phyloP scores from a whole-genome alignment of 30 jellyfish, hydroid and myxozoan species.

The Turritopsis rubra region DNA sequence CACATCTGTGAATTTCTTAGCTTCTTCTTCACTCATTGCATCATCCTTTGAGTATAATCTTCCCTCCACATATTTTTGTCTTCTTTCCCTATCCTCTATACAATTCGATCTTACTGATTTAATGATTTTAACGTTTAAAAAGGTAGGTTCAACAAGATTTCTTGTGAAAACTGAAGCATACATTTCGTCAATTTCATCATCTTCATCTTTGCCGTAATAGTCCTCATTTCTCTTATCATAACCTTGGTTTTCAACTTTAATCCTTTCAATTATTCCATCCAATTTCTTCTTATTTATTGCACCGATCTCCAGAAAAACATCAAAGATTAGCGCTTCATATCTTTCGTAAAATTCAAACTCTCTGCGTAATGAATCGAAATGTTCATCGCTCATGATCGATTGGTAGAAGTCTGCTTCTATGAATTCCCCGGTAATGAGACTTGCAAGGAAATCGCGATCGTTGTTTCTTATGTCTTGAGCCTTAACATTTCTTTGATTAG shows the following conservation, averaged over 20 bases:
- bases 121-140: too few relatives aligned
- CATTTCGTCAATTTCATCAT: background rate
- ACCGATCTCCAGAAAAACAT: background rate
- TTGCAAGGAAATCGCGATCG: background rate
- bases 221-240: constrained; percentile 34
- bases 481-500: background rate
- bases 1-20: constrained; percentile 13
- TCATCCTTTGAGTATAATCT: constrained; percentile 22
- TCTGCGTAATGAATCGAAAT: background rate
- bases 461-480: background rate
- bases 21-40: constrained; percentile 51
- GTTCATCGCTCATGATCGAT: background rate
- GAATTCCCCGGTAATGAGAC: background rate
- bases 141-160: background rate
- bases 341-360: background rate
- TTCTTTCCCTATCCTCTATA: constrained; percentile 16
- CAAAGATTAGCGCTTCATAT: background rate
- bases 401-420: background rate
- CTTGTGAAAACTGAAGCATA: background rate
- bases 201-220: background rate
- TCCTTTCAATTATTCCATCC: background rate
- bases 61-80: background rate
- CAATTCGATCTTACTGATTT: constrained; percentile 24
- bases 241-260: constrained; percentile 48
- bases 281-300: background rate